Percentiles rank a stretch among this genome's conserved stretches.
These are phyloP conservation scores for Accipiter virgatus DNA, from an alignment of 2,113 vertebrate genomes.

Conservation along the genomic window DNA sequence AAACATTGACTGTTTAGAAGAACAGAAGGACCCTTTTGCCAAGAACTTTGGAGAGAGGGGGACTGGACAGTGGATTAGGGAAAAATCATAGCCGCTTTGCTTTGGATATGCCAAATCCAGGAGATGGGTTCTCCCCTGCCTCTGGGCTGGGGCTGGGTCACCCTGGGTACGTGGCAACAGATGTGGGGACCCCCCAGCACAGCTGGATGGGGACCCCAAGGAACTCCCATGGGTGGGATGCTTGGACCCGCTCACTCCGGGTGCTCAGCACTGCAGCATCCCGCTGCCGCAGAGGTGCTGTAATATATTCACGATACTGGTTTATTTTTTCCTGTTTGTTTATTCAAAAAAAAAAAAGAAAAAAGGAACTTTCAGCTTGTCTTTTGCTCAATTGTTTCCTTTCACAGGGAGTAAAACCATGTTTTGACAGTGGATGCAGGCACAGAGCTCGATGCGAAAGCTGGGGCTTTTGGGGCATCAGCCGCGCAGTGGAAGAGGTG, in stretches of 20 bases:
- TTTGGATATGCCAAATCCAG: background rate
- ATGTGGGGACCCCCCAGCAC: fast-evolving
- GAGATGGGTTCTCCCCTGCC: background rate
- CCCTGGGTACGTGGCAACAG: background rate
- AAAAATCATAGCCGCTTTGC: background rate
- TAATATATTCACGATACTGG: fast-evolving
- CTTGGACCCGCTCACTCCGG: background rate
- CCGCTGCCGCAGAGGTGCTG: background rate
- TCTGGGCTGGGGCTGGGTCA: background rate
- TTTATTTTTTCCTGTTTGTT: background rate
- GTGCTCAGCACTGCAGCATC: fast-evolving
- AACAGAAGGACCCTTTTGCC: background rate
- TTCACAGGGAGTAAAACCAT: background rate
- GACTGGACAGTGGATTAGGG: background rate
- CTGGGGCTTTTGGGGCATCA: background rate
- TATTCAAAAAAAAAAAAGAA: background rate
- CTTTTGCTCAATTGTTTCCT: constrained; percentile 22
- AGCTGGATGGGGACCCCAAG: background rate
- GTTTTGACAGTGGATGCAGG: background rate
- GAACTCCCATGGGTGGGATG: fast-evolving
- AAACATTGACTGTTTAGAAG: background rate
- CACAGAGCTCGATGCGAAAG: background rate
- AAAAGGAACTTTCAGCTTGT: background rate
- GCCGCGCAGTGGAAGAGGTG: background rate
- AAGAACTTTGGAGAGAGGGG: background rate